Conservation (phyloP, 2,888 invertebrate species). For the Protonemura montana region DNA sequence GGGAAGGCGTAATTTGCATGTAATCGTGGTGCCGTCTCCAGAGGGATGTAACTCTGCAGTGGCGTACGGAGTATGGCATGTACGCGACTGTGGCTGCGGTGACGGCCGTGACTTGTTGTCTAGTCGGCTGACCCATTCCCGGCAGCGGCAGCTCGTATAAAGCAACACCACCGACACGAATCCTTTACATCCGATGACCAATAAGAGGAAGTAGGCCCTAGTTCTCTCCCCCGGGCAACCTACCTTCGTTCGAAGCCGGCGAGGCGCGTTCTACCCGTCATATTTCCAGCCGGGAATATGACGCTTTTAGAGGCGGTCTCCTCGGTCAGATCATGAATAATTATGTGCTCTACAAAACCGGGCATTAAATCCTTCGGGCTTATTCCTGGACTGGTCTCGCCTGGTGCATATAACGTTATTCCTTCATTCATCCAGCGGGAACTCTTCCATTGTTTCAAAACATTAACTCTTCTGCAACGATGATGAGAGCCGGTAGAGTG, state of each 20-base stretch:
- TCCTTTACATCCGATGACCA: not conserved
- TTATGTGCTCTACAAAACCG: not conserved
- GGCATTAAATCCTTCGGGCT: constrained; percentile 12
- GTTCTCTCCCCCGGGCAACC: not conserved
- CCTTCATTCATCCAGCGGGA: not conserved
- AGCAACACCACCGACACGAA: not conserved
- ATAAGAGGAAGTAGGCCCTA: not conserved
- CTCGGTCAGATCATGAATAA: constrained; percentile 32
- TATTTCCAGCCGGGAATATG: constrained; percentile 9
- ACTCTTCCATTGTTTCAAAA: constrained; percentile 22
- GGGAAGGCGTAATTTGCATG: not conserved
- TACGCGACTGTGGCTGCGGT: too few relatives aligned
- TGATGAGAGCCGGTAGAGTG: constrained; percentile 8
- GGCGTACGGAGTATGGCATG: not conserved
- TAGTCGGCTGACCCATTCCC: not conserved
- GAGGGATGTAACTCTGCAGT: constrained; percentile 7
- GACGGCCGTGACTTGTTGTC: not conserved
- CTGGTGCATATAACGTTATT: not conserved
- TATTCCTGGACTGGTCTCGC: not conserved
- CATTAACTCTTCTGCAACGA: constrained; percentile 7
- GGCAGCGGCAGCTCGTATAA: not conserved
- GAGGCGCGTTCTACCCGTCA: not conserved
- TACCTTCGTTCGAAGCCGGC: not conserved
- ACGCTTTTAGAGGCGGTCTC: constrained; percentile 18
- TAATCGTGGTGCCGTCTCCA: not conserved